Evolutionary conservation across 2,113 vertebrate genomes (phyloP), one percentile per base, ranked within the genome.

Genomic region (Girardinichthys multiradiatus): DNA sequence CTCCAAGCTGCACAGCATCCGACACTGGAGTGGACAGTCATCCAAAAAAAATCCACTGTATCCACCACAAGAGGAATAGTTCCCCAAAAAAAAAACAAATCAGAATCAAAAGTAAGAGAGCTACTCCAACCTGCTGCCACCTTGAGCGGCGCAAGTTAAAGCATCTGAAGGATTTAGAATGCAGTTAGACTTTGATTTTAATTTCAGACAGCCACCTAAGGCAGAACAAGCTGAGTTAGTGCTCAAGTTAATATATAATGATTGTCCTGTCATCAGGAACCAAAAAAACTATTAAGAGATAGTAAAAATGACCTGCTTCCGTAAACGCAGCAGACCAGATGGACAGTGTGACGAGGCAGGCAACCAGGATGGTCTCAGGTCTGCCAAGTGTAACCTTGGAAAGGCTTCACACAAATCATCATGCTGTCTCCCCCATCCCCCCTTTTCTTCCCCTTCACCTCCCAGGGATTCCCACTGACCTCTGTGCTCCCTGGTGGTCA

Each of bases 231-330:
- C 15, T 11, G 48, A 74, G 84, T 82, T 28, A 26, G 33, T 62
- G 68, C 35, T 76, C 64, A 14, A 8, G 57, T 72, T 90, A 77
- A 87, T 91, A 83, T 92, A 92, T 92, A 90, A 93, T 87, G 64
- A 29, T 79, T 82, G 28, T 26, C 70, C 77, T 89, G 86, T 87
- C 87, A 84, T 79, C 68, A 71, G 54, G 68, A 86, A 90, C 81
- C 74, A 64, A 68, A 77, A 81, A 90, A 87, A 71, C 86, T 82
- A 91, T 91, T 89, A 91, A 70, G 74, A 89, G 81, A 80, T 72
- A 71, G 80, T 82, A 79, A 81, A 70, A 79, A 67, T 81, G 63
- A 70, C 79, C 79, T 29, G 68, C 79, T 65, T 68, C 66, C 83
- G 77, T 76, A 61, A 42, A 62, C 63, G 86, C 64, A 63, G 81